A percentile compares a stretch with the other conserved stretches of the same genome.
phyloP scores from a whole-genome alignment of 2,888 invertebrate genomes.

The Ennomos fuscantarius region DNA sequence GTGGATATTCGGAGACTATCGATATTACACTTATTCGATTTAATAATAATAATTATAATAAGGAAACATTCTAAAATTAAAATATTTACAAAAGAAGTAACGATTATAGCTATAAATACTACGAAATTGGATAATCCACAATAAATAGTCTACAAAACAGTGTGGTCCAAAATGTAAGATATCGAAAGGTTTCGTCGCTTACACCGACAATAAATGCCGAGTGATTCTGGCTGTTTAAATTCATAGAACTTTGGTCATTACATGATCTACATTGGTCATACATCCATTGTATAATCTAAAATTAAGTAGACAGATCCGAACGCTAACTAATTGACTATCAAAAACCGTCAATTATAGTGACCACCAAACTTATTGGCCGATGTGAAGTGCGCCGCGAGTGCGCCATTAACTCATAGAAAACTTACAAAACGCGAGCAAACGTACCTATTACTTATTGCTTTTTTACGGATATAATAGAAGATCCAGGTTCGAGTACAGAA shows the following conservation, averaged over 20 bases:
- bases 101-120: constrained; percentile 79
- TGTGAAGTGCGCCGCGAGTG: no score
- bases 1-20: constrained; percentile 52
- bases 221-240: constrained; percentile 58
- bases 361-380: constrained; percentile 28
- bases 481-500: no score
- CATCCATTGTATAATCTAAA: constrained; percentile 31
- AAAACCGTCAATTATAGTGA: constrained; percentile 46
- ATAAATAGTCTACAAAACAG: constrained; percentile 80
- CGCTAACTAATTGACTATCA: constrained; percentile 52
- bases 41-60: constrained; percentile 48
- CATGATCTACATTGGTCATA: constrained; percentile 68
- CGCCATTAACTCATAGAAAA: no score
- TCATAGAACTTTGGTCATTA: constrained; percentile 78
- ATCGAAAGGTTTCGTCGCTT: constrained; percentile 55
- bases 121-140: constrained; percentile 71
- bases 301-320: constrained; percentile 41
- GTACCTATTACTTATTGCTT: no score
- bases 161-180: constrained; percentile 67
- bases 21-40: constrained; percentile 49
- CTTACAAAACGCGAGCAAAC: no score
- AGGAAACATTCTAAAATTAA: constrained; percentile 67
- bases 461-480: no score
- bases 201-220: constrained; percentile 33
- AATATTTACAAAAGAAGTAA: constrained; percentile 80